phyloP scores from a whole-genome alignment of 2,888 invertebrate genomes.

The Dromius quadrimaculatus region DNA sequence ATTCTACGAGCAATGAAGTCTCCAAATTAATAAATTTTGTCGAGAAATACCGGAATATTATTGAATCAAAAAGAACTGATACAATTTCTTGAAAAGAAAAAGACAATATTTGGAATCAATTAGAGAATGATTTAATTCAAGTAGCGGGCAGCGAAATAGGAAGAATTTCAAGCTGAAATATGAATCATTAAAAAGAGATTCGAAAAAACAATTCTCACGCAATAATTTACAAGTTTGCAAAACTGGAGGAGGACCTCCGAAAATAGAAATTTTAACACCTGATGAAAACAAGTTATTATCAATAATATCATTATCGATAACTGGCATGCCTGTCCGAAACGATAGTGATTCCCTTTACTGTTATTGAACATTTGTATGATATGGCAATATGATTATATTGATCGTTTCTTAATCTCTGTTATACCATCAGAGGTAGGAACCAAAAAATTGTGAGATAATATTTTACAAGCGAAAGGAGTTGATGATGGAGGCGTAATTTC shows the following conservation, averaged over 20 bases:
- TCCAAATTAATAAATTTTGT: not conserved
- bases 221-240: not conserved
- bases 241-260: conserved; percentile 6
- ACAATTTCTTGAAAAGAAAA: not conserved
- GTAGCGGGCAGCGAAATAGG: not conserved
- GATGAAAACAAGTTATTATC: not conserved
- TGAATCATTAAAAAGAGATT: not conserved
- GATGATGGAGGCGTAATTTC: too few species aligned
- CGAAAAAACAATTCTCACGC: not conserved
- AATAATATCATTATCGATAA: not conserved
- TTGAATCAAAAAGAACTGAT: not conserved
- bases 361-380: too few species aligned
- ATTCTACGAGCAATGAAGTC: not conserved
- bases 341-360: not conserved
- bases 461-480: too few species aligned
- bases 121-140: not conserved
- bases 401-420: too few species aligned
- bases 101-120: not conserved
- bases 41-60: not conserved
- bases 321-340: not conserved
- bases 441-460: too few species aligned
- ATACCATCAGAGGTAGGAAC: too few species aligned
- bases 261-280: not conserved
- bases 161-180: conserved; percentile 5
- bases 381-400: too few species aligned